Percentiles rank a stretch among this genome's conserved stretches.
These are phyloP conservation scores for Macrotis lagotis DNA, from an alignment of 2,113 vertebrate genomes.

Conservation along the genomic window DNA sequence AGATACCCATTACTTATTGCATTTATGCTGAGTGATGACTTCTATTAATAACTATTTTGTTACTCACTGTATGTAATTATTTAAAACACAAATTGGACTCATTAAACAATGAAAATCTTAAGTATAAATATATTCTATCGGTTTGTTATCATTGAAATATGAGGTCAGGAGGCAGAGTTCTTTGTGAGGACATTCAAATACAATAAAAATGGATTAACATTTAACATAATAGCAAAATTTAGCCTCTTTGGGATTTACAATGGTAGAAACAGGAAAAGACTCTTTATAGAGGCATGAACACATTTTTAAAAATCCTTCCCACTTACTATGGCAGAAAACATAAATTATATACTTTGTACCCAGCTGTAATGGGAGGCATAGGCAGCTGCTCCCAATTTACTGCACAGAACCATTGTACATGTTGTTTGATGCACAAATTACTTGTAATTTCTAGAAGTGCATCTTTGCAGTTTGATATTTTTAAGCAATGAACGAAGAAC, in stretches of 20 bases:
- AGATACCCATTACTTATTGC: not conserved
- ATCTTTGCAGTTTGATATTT: constrained; percentile 73
- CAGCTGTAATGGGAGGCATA: constrained; percentile 81
- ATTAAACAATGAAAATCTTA: constrained; percentile 41
- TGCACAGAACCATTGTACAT: constrained; percentile 70
- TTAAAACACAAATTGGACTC: constrained; percentile 32
- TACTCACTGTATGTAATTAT: not conserved
- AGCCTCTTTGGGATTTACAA: constrained; percentile 59
- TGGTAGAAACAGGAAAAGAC: constrained; percentile 57
- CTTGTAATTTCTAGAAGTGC: constrained; percentile 78
- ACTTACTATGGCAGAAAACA: constrained; percentile 78
- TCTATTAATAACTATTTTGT: constrained; percentile 3
- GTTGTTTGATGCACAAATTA: constrained; percentile 81
- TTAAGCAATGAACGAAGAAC: constrained; percentile 60
- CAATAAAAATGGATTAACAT: constrained; percentile 65
- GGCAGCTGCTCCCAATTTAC: constrained; percentile 81
- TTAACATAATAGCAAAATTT: constrained; percentile 65
- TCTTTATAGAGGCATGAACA: constrained; percentile 66
- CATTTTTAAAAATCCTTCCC: constrained; percentile 67
- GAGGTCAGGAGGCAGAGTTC: constrained; percentile 29
- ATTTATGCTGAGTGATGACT: constrained; percentile 37
- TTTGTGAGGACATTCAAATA: constrained; percentile 38
- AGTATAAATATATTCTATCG: constrained; percentile 33
- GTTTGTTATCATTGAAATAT: constrained; percentile 25
- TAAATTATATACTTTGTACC: constrained; percentile 83